Base-by-base conservation (phyloP, 2,797 vertebrate species). In the Oreochromis grahami region DNA sequence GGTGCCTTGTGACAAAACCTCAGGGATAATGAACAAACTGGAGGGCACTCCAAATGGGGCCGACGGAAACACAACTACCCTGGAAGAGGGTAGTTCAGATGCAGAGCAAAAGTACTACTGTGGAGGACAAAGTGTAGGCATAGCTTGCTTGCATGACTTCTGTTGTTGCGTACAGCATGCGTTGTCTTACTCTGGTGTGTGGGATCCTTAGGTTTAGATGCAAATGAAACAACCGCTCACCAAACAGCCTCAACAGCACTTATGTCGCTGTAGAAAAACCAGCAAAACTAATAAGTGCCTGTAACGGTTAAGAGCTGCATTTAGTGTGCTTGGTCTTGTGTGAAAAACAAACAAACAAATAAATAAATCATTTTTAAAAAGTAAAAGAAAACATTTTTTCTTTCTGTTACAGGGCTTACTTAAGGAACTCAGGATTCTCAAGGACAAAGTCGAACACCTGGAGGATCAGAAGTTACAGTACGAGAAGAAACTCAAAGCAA, bases 391-490 rank as follows among this genome's bases (percentile, higher is more conserved):
- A 38, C 8, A 0, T 38, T 38, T 11, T 3, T 21, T 34, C 4
- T 3, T 52, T 72, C n/a, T 86, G 41, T 84, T 91, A 56, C 86
- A 99, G 98, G 95, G 95, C 78, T 95, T 99, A 87, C 76, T 98
- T 2, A 97, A 97, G 88, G 98, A 99, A 82, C 97, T 99, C 36
- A 96, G 94, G 84, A 95, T 96, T 76, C 97, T 99, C 52, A 98
- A 97, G 93, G 97, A 97, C 78, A 98, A 97, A 95, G 98, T 99
- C 51, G 97, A 98, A 77, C 95, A 98, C 82, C 91, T 99, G 87
- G 98, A 99, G 94, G 97, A 97, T 14, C 97, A 99, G 93, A 98
- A 98, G 89, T 94, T 95, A 36, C 97, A 98, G 78, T 99, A 98
- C 0, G 98, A 99, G 84, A 97, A 97, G 96, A 98, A 97, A 92